Base-by-base conservation (phyloP, 2,113 vertebrate genomes). In the Hippoglossus stenolepis region DNA sequence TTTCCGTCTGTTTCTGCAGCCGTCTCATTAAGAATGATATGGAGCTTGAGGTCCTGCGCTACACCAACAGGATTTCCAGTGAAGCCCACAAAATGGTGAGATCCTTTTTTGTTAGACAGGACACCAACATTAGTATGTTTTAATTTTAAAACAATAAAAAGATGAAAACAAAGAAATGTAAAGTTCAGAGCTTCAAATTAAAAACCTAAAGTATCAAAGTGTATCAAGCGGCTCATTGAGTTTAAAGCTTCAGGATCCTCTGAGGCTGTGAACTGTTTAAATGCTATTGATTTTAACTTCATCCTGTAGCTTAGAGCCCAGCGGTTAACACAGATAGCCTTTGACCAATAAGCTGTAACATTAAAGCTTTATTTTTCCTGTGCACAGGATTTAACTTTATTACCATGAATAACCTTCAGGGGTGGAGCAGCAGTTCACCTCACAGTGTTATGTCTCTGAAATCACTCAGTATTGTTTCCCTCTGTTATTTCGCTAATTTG, bases 1-100 rank as follows among this genome's bases (percentile, higher is more conserved):
- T 67, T 68, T 68, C 82, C 71, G 64, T 71, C 2, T 83, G 38
- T 79, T 26, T 79, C 62, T 79, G 11, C 83, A 99, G 98, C 89
- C 97, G 97, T 45, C 95, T 99, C 67, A 84, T 94, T 78, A 99
- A 99, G 93, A 98, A 96, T 0, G 96, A 98, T 89, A 98, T 99
- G 98, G 98, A 99, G 91, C 89, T 99, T 90, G 98, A 99, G 93
- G 96, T 99, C 68, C 86, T 99, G 80, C 96, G 98, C 63, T 98
- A 99, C 90, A 98, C 98, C 81, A 99, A 99, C 91, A 94, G 94
- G 85, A 92, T 99, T 88, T 99, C 98, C 94, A 99, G 97, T 4
- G 96, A 99, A 85, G 98, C 98, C 77, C 97, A 99, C 91, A 96
- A 95, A 93, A 96, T 97, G 97, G 97, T 98, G 91, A 95, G 70